A percentile compares a stretch with the other conserved stretches of the same genome.
phyloP scores from a whole-genome alignment of 2,888 invertebrate species.

The Callyntrura sp. region DNA sequence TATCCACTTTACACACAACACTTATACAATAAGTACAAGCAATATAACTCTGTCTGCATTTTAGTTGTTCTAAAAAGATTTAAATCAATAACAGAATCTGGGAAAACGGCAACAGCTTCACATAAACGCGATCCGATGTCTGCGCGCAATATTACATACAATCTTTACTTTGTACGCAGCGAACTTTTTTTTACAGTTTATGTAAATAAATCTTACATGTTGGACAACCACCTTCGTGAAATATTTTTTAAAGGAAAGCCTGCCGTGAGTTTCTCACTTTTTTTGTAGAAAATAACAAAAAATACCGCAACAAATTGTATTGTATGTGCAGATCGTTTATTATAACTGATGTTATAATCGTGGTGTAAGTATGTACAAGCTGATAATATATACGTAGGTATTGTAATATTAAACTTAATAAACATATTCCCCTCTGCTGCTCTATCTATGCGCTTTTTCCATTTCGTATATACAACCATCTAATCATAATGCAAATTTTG shows the following conservation, averaged over 20 bases:
- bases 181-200: background rate
- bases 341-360: too few relatives aligned
- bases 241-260: background rate
- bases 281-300: background rate
- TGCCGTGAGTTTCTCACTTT: slow-evolving; percentile 37
- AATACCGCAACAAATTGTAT: background rate
- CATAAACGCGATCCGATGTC: too few relatives aligned
- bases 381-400: too few relatives aligned
- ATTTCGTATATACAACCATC: background rate
- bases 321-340: too few relatives aligned
- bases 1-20: background rate
- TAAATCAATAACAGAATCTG: slow-evolving; percentile 16
- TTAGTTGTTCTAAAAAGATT: background rate
- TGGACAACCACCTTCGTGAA: background rate
- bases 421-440: background rate
- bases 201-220: slow-evolving; percentile 10
- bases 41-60: too few relatives aligned
- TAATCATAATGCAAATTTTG: slow-evolving; percentile 21
- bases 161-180: background rate
- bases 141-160: too few relatives aligned
- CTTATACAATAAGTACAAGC: too few relatives aligned
- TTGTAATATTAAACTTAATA: slow-evolving; percentile 4
- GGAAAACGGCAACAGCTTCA: background rate
- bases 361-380: too few relatives aligned
- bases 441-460: background rate